Conservation (phyloP, 1,140 invertebrate genomes). For the Drosophila carrolli region DNA sequence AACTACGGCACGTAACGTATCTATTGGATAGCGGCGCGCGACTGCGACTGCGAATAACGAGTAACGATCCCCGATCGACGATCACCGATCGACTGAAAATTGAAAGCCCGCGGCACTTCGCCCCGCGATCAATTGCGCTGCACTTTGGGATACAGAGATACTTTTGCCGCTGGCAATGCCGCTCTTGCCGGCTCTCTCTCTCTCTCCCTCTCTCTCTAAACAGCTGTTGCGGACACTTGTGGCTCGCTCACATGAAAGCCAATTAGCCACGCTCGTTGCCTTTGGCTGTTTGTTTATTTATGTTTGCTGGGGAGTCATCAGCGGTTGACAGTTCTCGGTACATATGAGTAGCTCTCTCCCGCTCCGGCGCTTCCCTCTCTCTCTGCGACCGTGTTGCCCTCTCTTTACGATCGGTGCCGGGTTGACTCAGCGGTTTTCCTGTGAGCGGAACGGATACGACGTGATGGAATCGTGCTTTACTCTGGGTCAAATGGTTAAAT, state of each 20-base stretch:
- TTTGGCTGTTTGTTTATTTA: constrained; percentile 54
- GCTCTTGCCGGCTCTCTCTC: constrained; percentile 40
- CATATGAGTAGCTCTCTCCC: constrained; percentile 9
- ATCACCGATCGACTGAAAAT: constrained; percentile 35
- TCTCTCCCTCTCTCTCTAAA: constrained; percentile 7
- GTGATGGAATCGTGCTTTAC: not conserved
- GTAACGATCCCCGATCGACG: constrained; percentile 46
- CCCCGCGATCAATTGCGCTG: constrained; percentile 67
- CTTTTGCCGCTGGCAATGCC: constrained; percentile 42
- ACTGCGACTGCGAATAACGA: constrained; percentile 28
- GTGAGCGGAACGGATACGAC: constrained; percentile 2
- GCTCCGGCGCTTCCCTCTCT: constrained; percentile 11
- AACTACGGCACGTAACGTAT: constrained; percentile 51
- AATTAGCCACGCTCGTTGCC: constrained; percentile 60
- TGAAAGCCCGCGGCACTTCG: constrained; percentile 18
- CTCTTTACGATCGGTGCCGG: constrained; percentile 27
- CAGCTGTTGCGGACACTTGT: constrained; percentile 58
- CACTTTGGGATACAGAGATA: constrained; percentile 63
- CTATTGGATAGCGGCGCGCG: constrained; percentile 40
- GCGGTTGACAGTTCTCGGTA: constrained; percentile 32
- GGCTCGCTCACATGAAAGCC: constrained; percentile 44
- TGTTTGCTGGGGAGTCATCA: constrained; percentile 44
- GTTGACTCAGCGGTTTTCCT: constrained; percentile 54
- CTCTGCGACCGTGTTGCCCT: constrained; percentile 6
- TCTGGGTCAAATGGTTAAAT: not conserved